Conservation (phyloP, 2,113 vertebrate species). For the Solea solea region DNA sequence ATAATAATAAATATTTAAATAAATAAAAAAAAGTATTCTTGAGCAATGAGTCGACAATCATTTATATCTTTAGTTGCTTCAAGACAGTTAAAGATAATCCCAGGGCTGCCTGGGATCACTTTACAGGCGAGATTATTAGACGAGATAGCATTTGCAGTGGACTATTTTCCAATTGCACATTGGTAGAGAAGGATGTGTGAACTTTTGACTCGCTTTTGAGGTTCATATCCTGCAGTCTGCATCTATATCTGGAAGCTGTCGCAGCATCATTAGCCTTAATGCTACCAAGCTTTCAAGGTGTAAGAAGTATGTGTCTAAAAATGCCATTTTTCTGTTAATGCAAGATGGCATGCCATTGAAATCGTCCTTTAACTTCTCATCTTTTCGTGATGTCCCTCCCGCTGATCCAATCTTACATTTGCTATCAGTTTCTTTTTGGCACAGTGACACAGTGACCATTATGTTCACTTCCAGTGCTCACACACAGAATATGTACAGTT, state of each 20-base stretch:
- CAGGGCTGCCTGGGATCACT: not conserved
- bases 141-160: no score
- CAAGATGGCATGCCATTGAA: not conserved
- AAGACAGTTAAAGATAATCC: constrained; percentile 3
- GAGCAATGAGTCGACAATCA: not conserved
- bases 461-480: not conserved
- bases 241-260: not conserved
- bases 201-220: no score
- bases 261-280: not conserved
- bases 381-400: not conserved
- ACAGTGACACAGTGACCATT: not conserved
- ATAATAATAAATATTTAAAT: no score
- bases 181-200: no score
- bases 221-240: no score
- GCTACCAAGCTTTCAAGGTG: no score
- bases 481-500: not conserved
- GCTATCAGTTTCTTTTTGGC: not conserved
- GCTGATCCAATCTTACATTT: not conserved
- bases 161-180: no score
- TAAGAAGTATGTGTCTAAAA: not conserved
- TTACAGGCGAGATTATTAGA: no score
- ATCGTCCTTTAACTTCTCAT: not conserved
- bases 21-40: not conserved
- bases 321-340: not conserved
- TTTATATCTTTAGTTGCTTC: not conserved